Evolutionary conservation across 2,888 invertebrate genomes (phyloP).

Genomic region (Eugnorisma glareosa): DNA sequence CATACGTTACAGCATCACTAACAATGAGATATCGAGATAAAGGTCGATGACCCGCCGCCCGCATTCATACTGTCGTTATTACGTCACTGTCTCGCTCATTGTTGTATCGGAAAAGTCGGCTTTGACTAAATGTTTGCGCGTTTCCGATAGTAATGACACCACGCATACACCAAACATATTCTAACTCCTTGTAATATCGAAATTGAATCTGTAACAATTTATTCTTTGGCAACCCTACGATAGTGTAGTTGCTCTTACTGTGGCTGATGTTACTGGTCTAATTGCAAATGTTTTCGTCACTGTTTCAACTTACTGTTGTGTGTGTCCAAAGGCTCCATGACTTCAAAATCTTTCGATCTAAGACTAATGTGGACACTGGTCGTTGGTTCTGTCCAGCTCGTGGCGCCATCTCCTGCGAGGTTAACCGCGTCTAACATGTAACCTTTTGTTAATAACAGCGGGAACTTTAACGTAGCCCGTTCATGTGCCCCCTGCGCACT

Average conservation of each 20-base stretch:
- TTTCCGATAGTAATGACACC: background rate
- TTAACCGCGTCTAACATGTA: too few species aligned
- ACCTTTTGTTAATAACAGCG: too few species aligned
- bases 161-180: background rate
- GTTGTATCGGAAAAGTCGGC: constrained; percentile 58
- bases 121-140: constrained; percentile 21
- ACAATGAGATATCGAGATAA: constrained; percentile 63
- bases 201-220: background rate
- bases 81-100: constrained; percentile 62
- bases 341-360: too few species aligned
- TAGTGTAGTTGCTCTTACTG: background rate
- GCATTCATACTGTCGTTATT: constrained; percentile 44
- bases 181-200: background rate
- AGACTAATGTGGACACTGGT: too few species aligned
- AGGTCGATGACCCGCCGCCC: constrained; percentile 58
- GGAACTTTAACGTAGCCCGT: too few species aligned
- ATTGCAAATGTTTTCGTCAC: background rate
- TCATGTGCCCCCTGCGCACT: background rate
- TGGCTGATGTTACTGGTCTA: background rate
- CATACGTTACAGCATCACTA: constrained; percentile 66
- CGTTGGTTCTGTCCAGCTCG: too few species aligned
- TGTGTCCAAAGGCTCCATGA: too few species aligned
- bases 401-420: too few species aligned
- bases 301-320: background rate
- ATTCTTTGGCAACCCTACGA: background rate